These are phyloP conservation scores for Tichodroma muraria DNA, from an alignment of 2,113 vertebrate species.

Conservation along the genomic window DNA sequence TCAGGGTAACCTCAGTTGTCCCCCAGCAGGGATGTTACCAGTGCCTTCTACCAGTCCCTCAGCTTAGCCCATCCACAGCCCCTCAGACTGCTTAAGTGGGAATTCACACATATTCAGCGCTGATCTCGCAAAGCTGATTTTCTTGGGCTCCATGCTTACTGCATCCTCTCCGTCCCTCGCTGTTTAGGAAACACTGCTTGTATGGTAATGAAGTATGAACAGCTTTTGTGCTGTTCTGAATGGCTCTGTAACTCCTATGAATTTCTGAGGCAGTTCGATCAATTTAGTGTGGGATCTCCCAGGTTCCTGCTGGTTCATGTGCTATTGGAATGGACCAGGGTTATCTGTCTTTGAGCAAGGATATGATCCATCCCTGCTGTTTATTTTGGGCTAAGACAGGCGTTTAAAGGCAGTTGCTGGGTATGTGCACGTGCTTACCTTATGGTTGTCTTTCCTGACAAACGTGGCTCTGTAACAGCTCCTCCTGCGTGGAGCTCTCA, in stretches of 20 bases:
- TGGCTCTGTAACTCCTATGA: neutral
- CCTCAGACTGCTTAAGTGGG: neutral
- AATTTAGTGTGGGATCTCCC: neutral
- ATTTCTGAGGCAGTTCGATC: neutral
- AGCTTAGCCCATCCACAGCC: neutral
- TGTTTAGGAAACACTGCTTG: neutral
- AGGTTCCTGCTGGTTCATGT: neutral
- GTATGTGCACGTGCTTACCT: neutral
- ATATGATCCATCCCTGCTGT: neutral
- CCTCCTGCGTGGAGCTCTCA: neutral
- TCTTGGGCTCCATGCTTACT: neutral
- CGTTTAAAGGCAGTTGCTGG: neutral
- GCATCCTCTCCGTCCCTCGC: neutral
- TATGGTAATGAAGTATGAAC: neutral
- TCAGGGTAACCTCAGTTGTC: neutral
- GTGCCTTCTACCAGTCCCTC: neutral
- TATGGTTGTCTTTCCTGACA: neutral
- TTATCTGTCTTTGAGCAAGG: neutral
- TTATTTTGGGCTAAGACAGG: neutral
- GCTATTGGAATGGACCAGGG: neutral
- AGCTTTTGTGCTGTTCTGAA: neutral
- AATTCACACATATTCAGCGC: neutral
- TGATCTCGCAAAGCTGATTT: neutral
- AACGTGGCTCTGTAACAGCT: neutral
- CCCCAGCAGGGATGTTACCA: neutral